Base-by-base conservation (phyloP, 2,113 vertebrate species). In the Psittacus erithacus region DNA sequence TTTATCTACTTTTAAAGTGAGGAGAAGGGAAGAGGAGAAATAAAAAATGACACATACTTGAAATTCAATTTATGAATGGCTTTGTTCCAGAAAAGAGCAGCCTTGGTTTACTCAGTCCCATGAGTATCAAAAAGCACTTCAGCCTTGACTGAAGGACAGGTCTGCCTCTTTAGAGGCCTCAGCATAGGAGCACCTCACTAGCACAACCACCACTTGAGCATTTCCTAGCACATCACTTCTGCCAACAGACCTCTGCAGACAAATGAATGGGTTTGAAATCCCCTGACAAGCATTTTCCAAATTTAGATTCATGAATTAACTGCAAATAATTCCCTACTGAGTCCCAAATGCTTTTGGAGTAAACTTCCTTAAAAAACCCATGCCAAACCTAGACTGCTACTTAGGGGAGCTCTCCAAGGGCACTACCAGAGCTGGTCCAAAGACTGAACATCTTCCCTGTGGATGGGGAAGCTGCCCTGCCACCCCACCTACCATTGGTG, bases 401-500 rank as follows among this genome's bases (percentile, higher is more conserved):
- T 43, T 33, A 8, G 8, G 20, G 31, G 23, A 83, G 10, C 33
- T 49, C 28, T 73, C 13, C 64, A 31, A 39, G 69, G 67, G 41
- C 43, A 29, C 18, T 20, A 28, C 20, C 7, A 59, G 43, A 63
- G 39, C 46, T 18, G 17, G 10, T 10, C 13, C 12, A 23, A 71
- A 67, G 24, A 69, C 38, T 44, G 46, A 38, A 12, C 0, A 0
- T 39, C 59, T 65, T 27, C 35, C 47, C 64, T 10, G 23, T 2
- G 35, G 6, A 3, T 47, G 28, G 23, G 9, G 24, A 65, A 63
- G 70, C 1, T 35, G 9, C 43, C 50, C 38, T 17, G 31, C 13
- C 2, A 0, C 38, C 41, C 24, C 4, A 2, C 1, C 0, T 4
- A 31, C 47, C 0, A 1, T 41, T 55, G 31, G 17, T 4, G 62